Base-by-base conservation (phyloP, 2,888 invertebrate species). In the Lepidocyrtinus sp. region DNA sequence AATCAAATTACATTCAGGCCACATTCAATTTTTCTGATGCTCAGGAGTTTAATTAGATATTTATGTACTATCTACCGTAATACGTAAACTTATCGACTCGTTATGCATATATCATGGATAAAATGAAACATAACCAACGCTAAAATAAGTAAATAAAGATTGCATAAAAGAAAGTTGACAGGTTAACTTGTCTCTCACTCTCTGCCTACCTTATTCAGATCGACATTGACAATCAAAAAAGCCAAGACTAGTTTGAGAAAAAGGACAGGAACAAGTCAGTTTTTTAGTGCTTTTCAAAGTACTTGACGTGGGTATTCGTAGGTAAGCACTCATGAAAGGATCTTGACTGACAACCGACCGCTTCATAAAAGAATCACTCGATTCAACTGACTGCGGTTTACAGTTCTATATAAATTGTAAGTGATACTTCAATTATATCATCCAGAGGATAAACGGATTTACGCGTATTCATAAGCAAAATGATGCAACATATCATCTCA, bases 211-310 rank as follows among this genome's bases (percentile, higher is more conserved):
- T 68, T 72, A 15, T 74, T 79, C 65, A 74, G 65, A 74, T 74
- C 79, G 79, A 79, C 79, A 79, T 70, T 79, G 79, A 79, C 79
- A 74, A 79, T 74, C 74, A 74, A 79, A 55, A 74, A 62, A 69
- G 69, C 74, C 79, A 70, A 74, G 79, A 69, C 79, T 64, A 68
- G 74, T 79, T 55, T 78, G 63, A 64, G 74, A 61, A 74, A 61
- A 72, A 74, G 36, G 70, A 64, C 69, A 74, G 24, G 59, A 79
- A 59, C 79, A 73, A 73, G 78, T 73, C 68, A 69, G 63, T 61
- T 79, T 77, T 73, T 69, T 79, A 79, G 79, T 79, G 79, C 79
- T 25, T 79, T 79, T 79, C 69, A 70, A 74, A 69, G 74, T 74
- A 36, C 63, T 15, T 21, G 67, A 74, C 63, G 24, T 22, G 59